Evolutionary conservation across 2,888 invertebrate genomes (phyloP), one percentile per base, ranked within the genome.

Genomic region (Hypsopygia costalis): DNA sequence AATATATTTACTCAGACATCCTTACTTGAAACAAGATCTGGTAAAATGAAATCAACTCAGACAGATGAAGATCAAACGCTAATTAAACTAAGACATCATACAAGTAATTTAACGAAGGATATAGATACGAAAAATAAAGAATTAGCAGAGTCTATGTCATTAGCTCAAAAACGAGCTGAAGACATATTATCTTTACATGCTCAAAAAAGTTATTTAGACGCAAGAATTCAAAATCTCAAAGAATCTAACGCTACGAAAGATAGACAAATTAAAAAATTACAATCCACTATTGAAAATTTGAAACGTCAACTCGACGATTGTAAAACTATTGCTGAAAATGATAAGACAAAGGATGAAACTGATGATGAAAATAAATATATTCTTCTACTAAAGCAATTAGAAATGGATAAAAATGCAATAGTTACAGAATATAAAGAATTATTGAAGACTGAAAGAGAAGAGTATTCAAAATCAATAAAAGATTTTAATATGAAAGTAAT

Each of bases 401-500:
- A 91, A 64, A 66, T 63, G 11, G 88, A 90, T 43, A 88, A 89
- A 59, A 71, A 74, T 42, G 48, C 51, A 8, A 60, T 85, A 9
- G 55, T 77, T n/a, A 69, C 73, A 36, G 89, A 91, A 65, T 91
- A 88, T 51, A 90, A 91, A 52, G 76, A 81, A 47, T 53, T 91
- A 25, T 53, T 91, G 31, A 72, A 68, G 16, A 87, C 78, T 43
- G 92, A 92, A 69, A 81, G 89, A 58, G 76, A 79, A 46, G 86
- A 90, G 51, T 86, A 78, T 50, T 49, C 62, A 10, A 75, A 76
- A 53, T 69, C 71, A 28, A 62, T 75, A 1, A 77, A 78, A 56
- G 71, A 74, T 34, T 51, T 81, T 30, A 76, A 83, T 46, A 36
- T 52, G 1, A 81, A 79, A 58, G 52, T 83, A 39, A 51, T 62